Conservation (phyloP, 2,797 vertebrate species). For the Neosilurus hyrtlii region DNA sequence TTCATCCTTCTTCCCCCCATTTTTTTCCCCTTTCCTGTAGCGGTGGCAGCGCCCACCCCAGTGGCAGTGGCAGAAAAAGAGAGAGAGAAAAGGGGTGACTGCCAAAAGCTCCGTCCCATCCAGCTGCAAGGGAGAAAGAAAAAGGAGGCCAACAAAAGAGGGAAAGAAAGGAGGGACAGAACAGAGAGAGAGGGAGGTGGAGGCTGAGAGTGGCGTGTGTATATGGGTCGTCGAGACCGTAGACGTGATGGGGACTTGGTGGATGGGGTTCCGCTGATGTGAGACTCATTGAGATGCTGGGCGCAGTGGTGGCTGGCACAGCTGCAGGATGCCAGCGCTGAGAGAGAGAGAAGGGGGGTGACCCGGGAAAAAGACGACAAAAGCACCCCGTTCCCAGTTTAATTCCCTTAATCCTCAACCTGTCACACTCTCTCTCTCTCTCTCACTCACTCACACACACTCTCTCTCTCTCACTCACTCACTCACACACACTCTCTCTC, state of each 20-base stretch:
- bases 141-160: slow-evolving; percentile 57
- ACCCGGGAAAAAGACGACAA: slow-evolving; percentile 74
- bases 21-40: slow-evolving; percentile 59
- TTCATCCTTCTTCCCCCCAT: slow-evolving; percentile 49
- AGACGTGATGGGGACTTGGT: slow-evolving; percentile 6
- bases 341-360: slow-evolving; percentile 66
- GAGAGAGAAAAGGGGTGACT: slow-evolving; percentile 60
- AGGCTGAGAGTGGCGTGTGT: slow-evolving; percentile 53
- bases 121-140: slow-evolving; percentile 71
- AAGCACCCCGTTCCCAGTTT: slow-evolving; percentile 69
- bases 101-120: slow-evolving; percentile 71
- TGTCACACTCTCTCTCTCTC: neutral
- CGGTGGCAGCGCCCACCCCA: slow-evolving; percentile 66
- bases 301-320: slow-evolving; percentile 75
- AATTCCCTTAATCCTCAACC: slow-evolving; percentile 80
- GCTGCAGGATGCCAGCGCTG: slow-evolving; percentile 80
- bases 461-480: neutral
- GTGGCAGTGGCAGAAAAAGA: slow-evolving; percentile 61
- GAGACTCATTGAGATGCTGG: slow-evolving; percentile 81
- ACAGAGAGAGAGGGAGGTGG: slow-evolving; percentile 43
- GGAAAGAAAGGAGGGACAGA: slow-evolving; percentile 53
- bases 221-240: slow-evolving; percentile 2
- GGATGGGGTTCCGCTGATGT: slow-evolving; percentile 66
- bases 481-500: slow-evolving; percentile 1
- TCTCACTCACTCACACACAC: neutral